A percentile compares a stretch with the other conserved stretches of the same genome.
These are phyloP conservation scores for Lasioglossum albipes DNA, from an alignment of 1,140 invertebrate species.

Conservation along the genomic window DNA sequence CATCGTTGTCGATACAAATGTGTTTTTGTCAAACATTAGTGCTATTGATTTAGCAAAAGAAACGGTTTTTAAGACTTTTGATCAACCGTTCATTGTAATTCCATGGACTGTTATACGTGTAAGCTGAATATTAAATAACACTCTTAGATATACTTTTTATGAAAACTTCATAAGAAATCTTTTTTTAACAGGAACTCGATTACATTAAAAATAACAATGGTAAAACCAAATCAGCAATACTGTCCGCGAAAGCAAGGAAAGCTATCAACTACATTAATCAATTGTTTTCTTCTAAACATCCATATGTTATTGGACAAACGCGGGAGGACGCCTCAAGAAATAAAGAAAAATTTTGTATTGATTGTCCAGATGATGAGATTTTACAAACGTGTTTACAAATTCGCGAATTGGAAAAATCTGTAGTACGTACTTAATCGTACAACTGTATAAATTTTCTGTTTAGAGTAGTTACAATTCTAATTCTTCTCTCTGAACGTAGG, in stretches of 20 bases:
- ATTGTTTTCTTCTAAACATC: slow-evolving; percentile 73
- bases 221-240: slow-evolving; percentile 54
- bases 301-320: slow-evolving; percentile 74
- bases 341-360: slow-evolving; percentile 65
- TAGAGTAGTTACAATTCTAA: neutral
- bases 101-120: slow-evolving; percentile 78
- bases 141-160: neutral
- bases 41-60: slow-evolving; percentile 67
- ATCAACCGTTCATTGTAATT: slow-evolving; percentile 71
- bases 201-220: slow-evolving; percentile 72
- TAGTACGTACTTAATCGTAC: slow-evolving; percentile 54
- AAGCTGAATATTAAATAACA: slow-evolving; percentile 23
- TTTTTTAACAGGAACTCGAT: slow-evolving; percentile 74
- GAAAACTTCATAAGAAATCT: neutral
- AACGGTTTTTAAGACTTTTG: slow-evolving; percentile 64
- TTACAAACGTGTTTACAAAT: slow-evolving; percentile 77
- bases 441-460: neutral
- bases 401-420: slow-evolving; percentile 57
- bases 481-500: slow-evolving; percentile 53
- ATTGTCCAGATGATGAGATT: slow-evolving; percentile 77
- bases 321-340: slow-evolving; percentile 69
- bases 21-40: slow-evolving; percentile 74
- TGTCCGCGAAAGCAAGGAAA: slow-evolving; percentile 67
- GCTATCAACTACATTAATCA: slow-evolving; percentile 73
- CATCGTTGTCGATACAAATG: slow-evolving; percentile 78